Base-by-base conservation (phyloP, 2,888 invertebrate species). In the Heterodera filipjevi region DNA sequence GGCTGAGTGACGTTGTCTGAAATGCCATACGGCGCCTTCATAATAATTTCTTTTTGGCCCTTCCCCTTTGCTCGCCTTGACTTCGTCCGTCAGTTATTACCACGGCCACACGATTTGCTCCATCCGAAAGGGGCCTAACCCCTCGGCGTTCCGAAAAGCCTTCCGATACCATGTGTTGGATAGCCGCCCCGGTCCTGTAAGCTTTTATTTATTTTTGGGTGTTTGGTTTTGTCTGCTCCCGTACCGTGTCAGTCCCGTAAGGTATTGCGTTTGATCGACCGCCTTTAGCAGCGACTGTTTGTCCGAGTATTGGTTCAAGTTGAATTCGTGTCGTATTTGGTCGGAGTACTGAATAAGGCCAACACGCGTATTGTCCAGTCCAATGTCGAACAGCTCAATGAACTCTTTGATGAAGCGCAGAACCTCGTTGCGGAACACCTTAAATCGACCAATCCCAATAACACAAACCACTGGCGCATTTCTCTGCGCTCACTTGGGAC, bases 31-130 rank as follows among this genome's bases (percentile, higher is more conserved):
- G 12, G 12, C 12, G 44, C 12, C 12, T 10, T 44, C 12, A 10
- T 44, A 44, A 22, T 0, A 22, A 5, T 53, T 14, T 6, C 35
- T 74, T 32, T 32, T n/a, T 27, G 70, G 22, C 49, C 27, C 27
- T 5, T 44, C 49, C 32, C 59, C 33, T 30, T 44, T 53, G 22
- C 49, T 35, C 46, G 35, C 75, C 53, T 80, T 89, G 89, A 39
- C 90, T 90, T 39, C 89, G 81, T 10, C 90, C 90, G 80, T 90
- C 90, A 0, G 90, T 90, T 46, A 90, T 87, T 14, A 90, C 89
- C 46, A 90, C 88, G 12, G 89, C 90, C 1, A 90, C 86, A 77
- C 87, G 86, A 8, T 87, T 89, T 0, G 89, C 86, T 64, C 85
- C 84, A 19, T 81, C 71, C 19, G 82, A 81, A 32, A 83, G 44